Base-by-base conservation (phyloP, 2,113 vertebrate genomes). In the Holacanthus passer region DNA sequence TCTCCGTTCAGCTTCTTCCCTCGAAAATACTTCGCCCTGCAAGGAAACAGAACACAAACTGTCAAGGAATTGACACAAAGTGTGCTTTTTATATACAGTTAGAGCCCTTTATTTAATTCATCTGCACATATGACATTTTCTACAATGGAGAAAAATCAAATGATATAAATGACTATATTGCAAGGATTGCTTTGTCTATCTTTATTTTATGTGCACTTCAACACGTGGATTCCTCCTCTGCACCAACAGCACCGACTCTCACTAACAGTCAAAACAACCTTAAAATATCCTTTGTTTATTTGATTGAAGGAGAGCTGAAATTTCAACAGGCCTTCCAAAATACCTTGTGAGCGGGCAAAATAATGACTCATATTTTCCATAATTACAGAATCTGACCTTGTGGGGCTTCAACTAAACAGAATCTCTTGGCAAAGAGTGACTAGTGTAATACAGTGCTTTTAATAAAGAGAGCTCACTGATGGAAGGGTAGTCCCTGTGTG, bases 1-100 rank as follows among this genome's bases (percentile, higher is more conserved):
- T 99, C 97, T 72, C 97, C 98, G 27, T 97, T 97, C 90, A 98
- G 95, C 88, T 97, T 99, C 95, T 97, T 97, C 20, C 97, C 97
- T 59, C 96, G 93, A 92, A 99, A 99, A 87, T 97, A 98, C 79
- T 98, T 99, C 1, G 96, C 93, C 98, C 98, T 99, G 87, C 11
- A 73, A 63, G 50, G 43, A 72, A 81, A 85, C 43, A 53, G 45
- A n/a, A 75, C 53, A 88, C 13, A 79, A 60, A 24, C 10, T 31
- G 9, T 79, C 2, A 48, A 75, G 24, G 13, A 59, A 41, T 5
- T 20, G 20, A 67, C 17, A 65, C 32, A 29, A 58, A 37, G 29
- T 32, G 19, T 24, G 17, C 2, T 16, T 78, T 70, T 43, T 12
- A 62, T 58, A 43, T 11, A 67, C 24, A 64, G 3, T 39, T 39